A percentile compares a stretch with the other conserved stretches of the same genome.
These are phyloP conservation scores for Griposia aprilina DNA, from an alignment of 2,888 invertebrate species.

Conservation along the genomic window DNA sequence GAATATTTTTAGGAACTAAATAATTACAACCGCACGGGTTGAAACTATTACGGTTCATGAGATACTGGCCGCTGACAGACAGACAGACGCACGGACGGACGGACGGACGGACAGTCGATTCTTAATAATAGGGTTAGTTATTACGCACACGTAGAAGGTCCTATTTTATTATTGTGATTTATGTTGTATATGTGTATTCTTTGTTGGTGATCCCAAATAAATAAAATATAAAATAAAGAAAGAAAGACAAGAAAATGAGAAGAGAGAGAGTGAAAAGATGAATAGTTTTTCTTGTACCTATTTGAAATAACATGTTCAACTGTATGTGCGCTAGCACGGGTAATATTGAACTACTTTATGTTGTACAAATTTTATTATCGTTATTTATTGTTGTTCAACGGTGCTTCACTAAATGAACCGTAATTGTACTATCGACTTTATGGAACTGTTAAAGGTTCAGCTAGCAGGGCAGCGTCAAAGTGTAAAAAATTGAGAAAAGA, in stretches of 20 bases:
- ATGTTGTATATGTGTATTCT: no score
- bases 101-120: no score
- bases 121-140: neutral
- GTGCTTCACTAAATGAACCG: neutral
- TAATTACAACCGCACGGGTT: no score
- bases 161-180: no score
- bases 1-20: no score
- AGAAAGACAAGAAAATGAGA: neutral
- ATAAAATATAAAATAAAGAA: no score
- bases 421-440: neutral
- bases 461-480: neutral
- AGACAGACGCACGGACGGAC: no score
- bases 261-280: neutral
- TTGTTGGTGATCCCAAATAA: no score
- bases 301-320: neutral
- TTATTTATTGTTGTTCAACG: neutral
- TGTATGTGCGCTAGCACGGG: neutral
- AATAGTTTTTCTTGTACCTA: neutral
- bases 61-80: neutral
- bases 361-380: conserved; percentile 34
- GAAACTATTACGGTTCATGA: neutral
- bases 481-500: neutral
- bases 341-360: conserved; percentile 34
- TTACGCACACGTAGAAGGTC: no score
- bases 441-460: neutral